Evolutionary conservation across 2,113 vertebrate genomes (phyloP).

Genomic region (Amphiprion percula): DNA sequence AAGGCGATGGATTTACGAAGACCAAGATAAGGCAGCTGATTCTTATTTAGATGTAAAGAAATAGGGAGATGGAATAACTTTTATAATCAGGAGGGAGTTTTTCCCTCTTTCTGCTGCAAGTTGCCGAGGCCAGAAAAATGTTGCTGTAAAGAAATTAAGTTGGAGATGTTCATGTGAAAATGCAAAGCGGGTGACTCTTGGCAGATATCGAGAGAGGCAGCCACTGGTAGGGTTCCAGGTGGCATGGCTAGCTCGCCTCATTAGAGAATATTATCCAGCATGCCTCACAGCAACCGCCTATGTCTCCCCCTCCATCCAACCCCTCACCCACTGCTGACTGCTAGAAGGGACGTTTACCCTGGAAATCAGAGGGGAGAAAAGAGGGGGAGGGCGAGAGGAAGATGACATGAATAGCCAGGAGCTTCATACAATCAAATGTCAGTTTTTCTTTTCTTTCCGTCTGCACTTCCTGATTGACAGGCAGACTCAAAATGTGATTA

Average conservation of each 20-base stretch:
- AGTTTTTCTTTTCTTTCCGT: conserved; percentile 7
- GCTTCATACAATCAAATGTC: conserved; percentile 57
- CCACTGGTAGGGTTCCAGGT: conserved; percentile 71
- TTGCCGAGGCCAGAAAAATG: conserved; percentile 17
- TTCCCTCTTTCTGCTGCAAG: conserved; percentile 18
- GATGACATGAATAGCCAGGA: conserved; percentile 56
- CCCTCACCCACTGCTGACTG: conserved; percentile 33
- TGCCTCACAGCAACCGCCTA: conserved; percentile 56
- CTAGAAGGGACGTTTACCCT: conserved; percentile 62
- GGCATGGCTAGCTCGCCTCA: conserved; percentile 68
- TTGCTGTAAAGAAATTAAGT: conserved; percentile 42
- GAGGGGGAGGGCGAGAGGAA: conserved; percentile 12
- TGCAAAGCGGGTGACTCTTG: conserved; percentile 52
- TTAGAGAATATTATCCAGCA: conserved; percentile 77
- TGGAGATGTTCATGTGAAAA: conserved; percentile 51
- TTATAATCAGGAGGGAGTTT: conserved; percentile 30
- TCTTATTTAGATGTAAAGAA: conserved; percentile 33
- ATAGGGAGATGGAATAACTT: conserved; percentile 28
- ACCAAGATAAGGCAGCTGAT: conserved; percentile 4
- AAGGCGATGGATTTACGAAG: conserved; percentile 10
- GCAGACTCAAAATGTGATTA: conserved; percentile 61
- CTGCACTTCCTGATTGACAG: conserved; percentile 48
- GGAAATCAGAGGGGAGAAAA: conserved; percentile 43
- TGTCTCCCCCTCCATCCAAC: conserved; percentile 16
- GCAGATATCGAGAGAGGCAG: conserved; percentile 55